Evolutionary conservation across 2,113 vertebrate species (phyloP), one percentile per base, ranked within the genome.

Genomic region (Tragelaphus strepsiceros): DNA sequence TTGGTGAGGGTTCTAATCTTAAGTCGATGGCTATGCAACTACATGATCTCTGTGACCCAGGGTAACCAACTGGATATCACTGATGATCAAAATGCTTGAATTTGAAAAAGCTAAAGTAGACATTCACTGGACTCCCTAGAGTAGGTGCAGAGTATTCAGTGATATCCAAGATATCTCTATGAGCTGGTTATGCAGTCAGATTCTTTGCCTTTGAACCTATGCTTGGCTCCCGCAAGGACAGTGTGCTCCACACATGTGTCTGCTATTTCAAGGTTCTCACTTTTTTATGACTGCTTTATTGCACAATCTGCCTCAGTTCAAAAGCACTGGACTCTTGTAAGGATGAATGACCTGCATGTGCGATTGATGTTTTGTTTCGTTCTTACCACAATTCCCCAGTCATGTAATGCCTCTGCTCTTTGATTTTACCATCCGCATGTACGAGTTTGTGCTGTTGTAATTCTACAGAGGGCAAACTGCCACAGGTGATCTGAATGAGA

Each of bases 21-120:
- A 83, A 17, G 24, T 90, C 1, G 13, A 12, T 0, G 28, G 11
- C 12, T 58, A 46, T 58, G 2, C 8, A 49, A 62, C 11, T n/a
- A n/a, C 3, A 0, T 82, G 17, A n/a, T 19, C 24, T 19, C 14
- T 59, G 13, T 7, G 16, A 77, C 16, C 17, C 53, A 88, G 53
- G 22, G n/a, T 24, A 46, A 81, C 1, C 13, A 1, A 61, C 8
- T n/a, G 12, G 12, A 6, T 7, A n/a, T 87, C 32, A 90, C 0
- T 12, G 35, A 39, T 26, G 56, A 51, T 54, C 92, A 28, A 92
- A 95, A 35, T 81, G 16, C 13, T 3, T 24, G 3, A 49, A 67
- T 92, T 91, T 95, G 62, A 90, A 90, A 97, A 61, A 62, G 10
- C 24, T 64, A 39, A 51, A 88, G 28, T n/a, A 46, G 88, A 91